Percentiles rank a stretch among this genome's conserved stretches.
phyloP scores from a whole-genome alignment of 1,140 invertebrate genomes.

The Copidosoma floridanum region DNA sequence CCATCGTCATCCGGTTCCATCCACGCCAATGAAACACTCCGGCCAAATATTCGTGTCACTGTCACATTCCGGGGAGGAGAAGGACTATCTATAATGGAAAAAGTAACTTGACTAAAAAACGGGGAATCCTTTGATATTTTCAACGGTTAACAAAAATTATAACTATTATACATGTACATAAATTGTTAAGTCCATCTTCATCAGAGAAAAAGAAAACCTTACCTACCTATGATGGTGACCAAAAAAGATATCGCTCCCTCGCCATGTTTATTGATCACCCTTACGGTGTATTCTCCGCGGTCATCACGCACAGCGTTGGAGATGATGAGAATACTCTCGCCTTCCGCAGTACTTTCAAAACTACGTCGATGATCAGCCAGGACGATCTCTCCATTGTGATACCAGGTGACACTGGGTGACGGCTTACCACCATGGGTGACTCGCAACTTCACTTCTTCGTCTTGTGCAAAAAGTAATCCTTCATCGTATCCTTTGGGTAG shows the following conservation, averaged over 20 bases:
- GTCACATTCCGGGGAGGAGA: slow-evolving; percentile 78
- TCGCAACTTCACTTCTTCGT: slow-evolving; percentile 83
- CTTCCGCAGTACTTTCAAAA: slow-evolving; percentile 64
- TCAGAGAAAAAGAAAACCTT: background rate
- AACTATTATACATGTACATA: no score
- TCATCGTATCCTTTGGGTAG: slow-evolving; percentile 82
- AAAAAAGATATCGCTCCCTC: slow-evolving; percentile 78
- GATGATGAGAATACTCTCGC: slow-evolving; percentile 72
- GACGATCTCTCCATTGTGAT: slow-evolving; percentile 77
- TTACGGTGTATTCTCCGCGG: slow-evolving; percentile 82
- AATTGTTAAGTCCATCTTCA: no score
- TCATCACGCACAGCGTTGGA: slow-evolving; percentile 70
- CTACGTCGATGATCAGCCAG: slow-evolving; percentile 64
- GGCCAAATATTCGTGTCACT: slow-evolving; percentile 72
- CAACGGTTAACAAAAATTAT: background rate
- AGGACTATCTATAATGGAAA: slow-evolving; percentile 71
- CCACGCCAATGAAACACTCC: slow-evolving; percentile 86
- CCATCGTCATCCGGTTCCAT: slow-evolving; percentile 87
- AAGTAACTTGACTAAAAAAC: background rate
- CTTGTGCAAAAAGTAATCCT: slow-evolving; percentile 82
- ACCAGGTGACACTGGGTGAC: slow-evolving; percentile 78
- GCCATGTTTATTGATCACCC: slow-evolving; percentile 77
- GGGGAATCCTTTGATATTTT: background rate
- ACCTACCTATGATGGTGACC: slow-evolving; percentile 78
- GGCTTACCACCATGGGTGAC: slow-evolving; percentile 88